Base-by-base conservation (phyloP, 2,113 vertebrate genomes). In the Stercorarius parasiticus region DNA sequence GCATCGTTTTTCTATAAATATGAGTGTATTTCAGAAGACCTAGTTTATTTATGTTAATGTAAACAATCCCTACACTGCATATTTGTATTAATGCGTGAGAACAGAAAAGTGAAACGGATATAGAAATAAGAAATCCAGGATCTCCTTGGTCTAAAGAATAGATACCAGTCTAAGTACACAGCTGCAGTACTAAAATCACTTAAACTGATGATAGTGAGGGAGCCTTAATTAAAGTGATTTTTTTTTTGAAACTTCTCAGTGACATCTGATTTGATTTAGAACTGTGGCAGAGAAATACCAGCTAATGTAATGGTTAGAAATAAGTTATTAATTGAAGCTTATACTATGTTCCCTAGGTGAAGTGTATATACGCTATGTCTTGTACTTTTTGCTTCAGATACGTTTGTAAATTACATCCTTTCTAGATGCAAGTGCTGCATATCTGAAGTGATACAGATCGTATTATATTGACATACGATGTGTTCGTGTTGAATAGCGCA, bases 391-490 rank as follows among this genome's bases (percentile, higher is more conserved):
- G 3, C 26, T 90, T 55, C 17, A 22, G 32, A 34, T 66, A 12
- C 18, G 11, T 77, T 50, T 82, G 10, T 42, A 30, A 45, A n/a
- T 50, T 25, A 5, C 14, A 19, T 61, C 3, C 10, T 59, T 93
- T 66, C n/a, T 55, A 74, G 20, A 50, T 71, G 62, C 55, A 91
- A 61, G 14, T 77, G 43, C 45, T 67, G 0, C 38, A 2, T 58
- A 17, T 38, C 21, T 61, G 13, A 52, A 65, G 16, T 38, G 47
- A 29, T 43, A 5, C 0, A 1, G 30, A 34, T 62, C 36, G 5
- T 18, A 3, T 34, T 29, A 15, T 45, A 19, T 1, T 62, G 38
- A 26, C 45, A 15, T 36, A 4, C 13, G 23, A 0, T 6, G 8
- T 6, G 9, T 40, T 70, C 12, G 8, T 64, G 52, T 50, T 59